phyloP scores from a whole-genome alignment of 1,140 invertebrate genomes.

The Pseudomyrmex sp. region DNA sequence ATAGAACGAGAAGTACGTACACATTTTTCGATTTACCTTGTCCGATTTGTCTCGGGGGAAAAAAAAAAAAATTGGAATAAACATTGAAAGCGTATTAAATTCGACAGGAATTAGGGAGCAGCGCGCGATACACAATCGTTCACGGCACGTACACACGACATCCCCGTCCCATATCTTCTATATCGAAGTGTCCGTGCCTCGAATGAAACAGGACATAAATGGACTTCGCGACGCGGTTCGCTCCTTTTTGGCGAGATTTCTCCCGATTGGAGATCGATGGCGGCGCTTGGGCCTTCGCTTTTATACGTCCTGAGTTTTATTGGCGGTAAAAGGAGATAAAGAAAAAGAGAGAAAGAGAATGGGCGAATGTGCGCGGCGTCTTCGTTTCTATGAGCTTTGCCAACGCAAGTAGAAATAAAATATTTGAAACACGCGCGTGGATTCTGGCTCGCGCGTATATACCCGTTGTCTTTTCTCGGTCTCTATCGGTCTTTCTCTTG shows the following conservation, averaged over 20 bases:
- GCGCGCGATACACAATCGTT: background rate
- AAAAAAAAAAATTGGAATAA: background rate
- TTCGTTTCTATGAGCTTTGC: slow-evolving; percentile 58
- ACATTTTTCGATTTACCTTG: background rate
- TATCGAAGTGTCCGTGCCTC: slow-evolving; percentile 64
- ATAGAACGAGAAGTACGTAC: background rate
- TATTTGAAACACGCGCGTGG: slow-evolving; percentile 79
- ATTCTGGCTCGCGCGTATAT: slow-evolving; percentile 20
- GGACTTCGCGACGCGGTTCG: slow-evolving; percentile 41
- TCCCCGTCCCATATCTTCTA: slow-evolving; percentile 41
- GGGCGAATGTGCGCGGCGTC: slow-evolving; percentile 43
- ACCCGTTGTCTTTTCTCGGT: background rate
- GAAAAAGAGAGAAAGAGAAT: slow-evolving; percentile 48
- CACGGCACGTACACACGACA: slow-evolving; percentile 18
- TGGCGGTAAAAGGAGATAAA: slow-evolving; percentile 50
- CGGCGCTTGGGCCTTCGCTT: slow-evolving; percentile 38
- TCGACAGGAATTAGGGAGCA: slow-evolving; percentile 3
- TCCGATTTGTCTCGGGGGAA: background rate
- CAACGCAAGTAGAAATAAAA: slow-evolving; percentile 81
- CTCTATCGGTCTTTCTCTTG: background rate
- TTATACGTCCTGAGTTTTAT: slow-evolving; percentile 63
- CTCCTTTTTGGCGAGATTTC: slow-evolving; percentile 66
- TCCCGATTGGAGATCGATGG: slow-evolving; percentile 66
- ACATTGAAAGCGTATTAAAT: slow-evolving; percentile 36
- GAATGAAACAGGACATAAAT: slow-evolving; percentile 69